A percentile compares a stretch with the other conserved stretches of the same genome.
phyloP scores from a whole-genome alignment of 2,888 invertebrate species.

The Carpatolechia fugitivella region DNA sequence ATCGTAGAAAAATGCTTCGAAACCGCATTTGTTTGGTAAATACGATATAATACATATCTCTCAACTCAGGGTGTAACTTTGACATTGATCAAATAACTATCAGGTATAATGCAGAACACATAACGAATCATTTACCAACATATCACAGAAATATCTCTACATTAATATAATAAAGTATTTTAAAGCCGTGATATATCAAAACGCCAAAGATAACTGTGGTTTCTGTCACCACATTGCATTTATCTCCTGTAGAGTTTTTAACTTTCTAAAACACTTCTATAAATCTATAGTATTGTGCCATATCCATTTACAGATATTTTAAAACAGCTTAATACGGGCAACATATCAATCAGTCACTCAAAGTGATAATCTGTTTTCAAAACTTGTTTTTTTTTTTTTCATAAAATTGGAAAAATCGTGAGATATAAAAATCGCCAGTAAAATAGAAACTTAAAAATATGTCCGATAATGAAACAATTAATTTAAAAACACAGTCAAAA shows the following conservation, averaged over 20 bases:
- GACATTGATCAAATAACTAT: constrained; percentile 32
- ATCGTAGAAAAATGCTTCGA: constrained; percentile 69
- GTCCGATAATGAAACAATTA: too few species aligned
- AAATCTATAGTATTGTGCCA: constrained; percentile 42
- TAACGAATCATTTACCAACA: constrained; percentile 46
- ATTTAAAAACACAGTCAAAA: too few species aligned
- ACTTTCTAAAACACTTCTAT: constrained; percentile 31
- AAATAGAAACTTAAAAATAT: too few species aligned
- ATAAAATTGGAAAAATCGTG: constrained; percentile 1
- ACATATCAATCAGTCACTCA: constrained; percentile 56
- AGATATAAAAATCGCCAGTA: too few species aligned
- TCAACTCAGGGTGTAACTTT: constrained; percentile 60
- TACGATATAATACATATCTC: constrained; percentile 62
- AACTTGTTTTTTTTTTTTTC: constrained; percentile 7
- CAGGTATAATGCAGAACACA: constrained; percentile 30
- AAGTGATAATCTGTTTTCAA: constrained; percentile 41
- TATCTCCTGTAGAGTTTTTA: constrained; percentile 49
- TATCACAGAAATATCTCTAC: constrained; percentile 64
- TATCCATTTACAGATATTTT: constrained; percentile 38
- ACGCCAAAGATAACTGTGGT: constrained; percentile 71
- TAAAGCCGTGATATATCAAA: constrained; percentile 74
- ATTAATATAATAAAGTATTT: constrained; percentile 51
- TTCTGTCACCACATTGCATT: constrained; percentile 58
- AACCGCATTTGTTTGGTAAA: constrained; percentile 56
- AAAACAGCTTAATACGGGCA: constrained; percentile 19